Evolutionary conservation across 2,888 invertebrate species (phyloP), one percentile per base, ranked within the genome.

Genomic region (Peribatodes rhomboidaria): DNA sequence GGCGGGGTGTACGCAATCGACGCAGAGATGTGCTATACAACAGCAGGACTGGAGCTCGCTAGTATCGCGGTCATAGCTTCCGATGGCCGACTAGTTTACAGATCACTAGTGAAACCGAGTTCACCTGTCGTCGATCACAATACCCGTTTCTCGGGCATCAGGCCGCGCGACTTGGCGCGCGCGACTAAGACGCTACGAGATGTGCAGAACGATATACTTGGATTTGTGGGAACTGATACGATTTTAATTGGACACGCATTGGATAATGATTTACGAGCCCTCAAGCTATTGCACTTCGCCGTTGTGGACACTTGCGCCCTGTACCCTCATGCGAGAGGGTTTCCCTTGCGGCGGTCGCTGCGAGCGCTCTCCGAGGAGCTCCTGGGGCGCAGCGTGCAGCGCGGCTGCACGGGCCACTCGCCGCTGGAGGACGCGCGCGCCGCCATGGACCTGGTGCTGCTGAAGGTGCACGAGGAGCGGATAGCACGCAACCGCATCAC

Each of bases 1-100:
- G 88, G 90, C 31, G 94, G 95, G 61, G 95, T 97, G 1, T 98
- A 96, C 86, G 97, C 98, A 0, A 84, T 99, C 22, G 99, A 99
- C 89, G 98, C 99, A 85, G 99, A 99, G 92, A 99, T 99, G 99
- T 97, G 98, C 76, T 99, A 97, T 85, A 99, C 99, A 4, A 96
- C 96, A 0, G 93, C 94, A 18, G 99, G 99, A 1, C 90, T 97
- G 52, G 99, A 99, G 86, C 88, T 98, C 59, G 97, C 97, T 18
- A 96, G 98, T 85, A 95, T 99, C 31, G 98, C 98, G 8, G 95
- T 99, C 58, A 95, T 99, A 59, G 94, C 94, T 37, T 88, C 95
- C 33, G 95, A 97, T 79, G 96, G 97, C 4, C 94, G 95, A 49
- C 87, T 96, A 31, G 96, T 98, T 13, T 98, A 97, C 88, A 98